These are phyloP conservation scores for Xenotilapia leptura DNA, from an alignment of 2,113 vertebrate species.

Conservation along the genomic window DNA sequence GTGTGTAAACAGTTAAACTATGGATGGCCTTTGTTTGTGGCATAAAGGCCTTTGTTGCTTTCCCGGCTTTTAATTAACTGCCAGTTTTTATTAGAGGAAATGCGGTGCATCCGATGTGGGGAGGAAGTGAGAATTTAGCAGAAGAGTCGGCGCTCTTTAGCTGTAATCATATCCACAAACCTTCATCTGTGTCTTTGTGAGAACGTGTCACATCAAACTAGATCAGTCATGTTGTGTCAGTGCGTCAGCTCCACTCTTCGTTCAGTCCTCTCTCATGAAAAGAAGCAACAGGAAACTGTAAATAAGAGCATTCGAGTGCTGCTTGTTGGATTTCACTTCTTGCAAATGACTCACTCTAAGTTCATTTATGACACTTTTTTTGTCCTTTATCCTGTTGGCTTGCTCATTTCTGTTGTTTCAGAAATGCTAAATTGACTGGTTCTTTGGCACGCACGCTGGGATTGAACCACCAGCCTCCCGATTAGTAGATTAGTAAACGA, in stretches of 20 bases:
- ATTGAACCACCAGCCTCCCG: neutral
- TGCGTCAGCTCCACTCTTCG: neutral
- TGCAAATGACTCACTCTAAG: accelerated
- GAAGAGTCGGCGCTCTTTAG: neutral
- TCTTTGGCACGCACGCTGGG: neutral
- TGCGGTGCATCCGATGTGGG: accelerated
- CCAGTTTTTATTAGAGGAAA: neutral
- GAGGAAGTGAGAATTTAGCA: neutral
- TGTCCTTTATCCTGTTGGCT: neutral
- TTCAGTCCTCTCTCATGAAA: neutral
- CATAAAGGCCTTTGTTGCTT: neutral
- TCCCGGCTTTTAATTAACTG: neutral
- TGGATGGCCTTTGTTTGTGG: neutral
- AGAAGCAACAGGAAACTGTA: neutral
- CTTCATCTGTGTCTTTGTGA: neutral
- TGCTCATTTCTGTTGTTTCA: neutral
- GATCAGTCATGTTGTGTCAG: neutral
- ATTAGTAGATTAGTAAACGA: neutral
- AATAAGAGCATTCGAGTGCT: neutral
- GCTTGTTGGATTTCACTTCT: neutral
- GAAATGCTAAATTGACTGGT: accelerated
- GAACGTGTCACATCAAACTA: neutral
- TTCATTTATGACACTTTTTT: accelerated
- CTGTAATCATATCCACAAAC: neutral
- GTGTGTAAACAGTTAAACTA: neutral